phyloP scores from a whole-genome alignment of 2,797 vertebrate genomes.

The Peromyscus melanophrys region DNA sequence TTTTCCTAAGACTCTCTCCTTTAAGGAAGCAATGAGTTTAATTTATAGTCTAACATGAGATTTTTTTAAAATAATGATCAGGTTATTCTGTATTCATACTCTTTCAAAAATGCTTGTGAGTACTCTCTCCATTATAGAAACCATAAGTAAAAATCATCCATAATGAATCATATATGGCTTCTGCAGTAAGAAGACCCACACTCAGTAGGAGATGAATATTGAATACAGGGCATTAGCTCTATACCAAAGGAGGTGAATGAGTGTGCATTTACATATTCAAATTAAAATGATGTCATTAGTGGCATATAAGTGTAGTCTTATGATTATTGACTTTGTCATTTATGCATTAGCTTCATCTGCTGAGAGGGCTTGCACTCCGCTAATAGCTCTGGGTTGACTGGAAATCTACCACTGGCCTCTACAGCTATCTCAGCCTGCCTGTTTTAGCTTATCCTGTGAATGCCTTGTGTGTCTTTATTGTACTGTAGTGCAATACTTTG shows the following conservation, averaged over 20 bases:
- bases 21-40: slow-evolving; percentile 39
- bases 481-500: slow-evolving; percentile 34
- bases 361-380: neutral
- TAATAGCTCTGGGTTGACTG: neutral
- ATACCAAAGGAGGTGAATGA: slow-evolving; percentile 29
- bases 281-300: slow-evolving; percentile 38
- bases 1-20: slow-evolving; percentile 48
- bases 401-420: neutral
- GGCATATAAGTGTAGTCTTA: slow-evolving; percentile 20
- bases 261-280: slow-evolving; percentile 9
- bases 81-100: slow-evolving; percentile 44
- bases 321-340: slow-evolving; percentile 17
- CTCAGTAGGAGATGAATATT: neutral
- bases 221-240: neutral
- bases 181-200: slow-evolving; percentile 40
- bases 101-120: slow-evolving; percentile 61
- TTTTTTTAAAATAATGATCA: neutral
- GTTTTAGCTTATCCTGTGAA: neutral
- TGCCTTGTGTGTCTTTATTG: neutral
- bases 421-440: neutral
- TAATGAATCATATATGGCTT: neutral
- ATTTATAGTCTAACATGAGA: slow-evolving; percentile 40
- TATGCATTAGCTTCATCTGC: slow-evolving; percentile 21
- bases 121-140: slow-evolving; percentile 53
- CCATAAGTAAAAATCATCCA: slow-evolving; percentile 42